phyloP scores from a whole-genome alignment of 2,113 vertebrate genomes.

The Steatornis caripensis region DNA sequence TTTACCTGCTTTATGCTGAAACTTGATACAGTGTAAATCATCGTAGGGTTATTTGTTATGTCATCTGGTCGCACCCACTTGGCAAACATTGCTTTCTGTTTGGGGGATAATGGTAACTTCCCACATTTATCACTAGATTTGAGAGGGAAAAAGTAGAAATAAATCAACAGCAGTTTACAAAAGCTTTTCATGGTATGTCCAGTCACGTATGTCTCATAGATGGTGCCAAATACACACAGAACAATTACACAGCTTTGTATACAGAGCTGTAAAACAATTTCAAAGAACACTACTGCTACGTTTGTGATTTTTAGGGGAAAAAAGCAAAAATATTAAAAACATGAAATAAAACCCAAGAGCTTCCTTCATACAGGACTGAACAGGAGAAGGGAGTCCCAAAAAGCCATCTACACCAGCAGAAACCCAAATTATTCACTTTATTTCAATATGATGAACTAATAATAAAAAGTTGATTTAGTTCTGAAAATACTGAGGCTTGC shows the following conservation, averaged over 20 bases:
- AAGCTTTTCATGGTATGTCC: neutral
- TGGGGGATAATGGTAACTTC: conserved; percentile 91
- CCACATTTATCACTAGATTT: conserved; percentile 86
- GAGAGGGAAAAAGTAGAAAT: neutral
- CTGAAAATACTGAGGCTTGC: neutral
- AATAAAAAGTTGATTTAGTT: neutral
- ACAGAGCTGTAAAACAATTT: neutral
- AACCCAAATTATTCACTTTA: neutral
- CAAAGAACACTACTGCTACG: neutral
- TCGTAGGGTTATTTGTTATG: conserved; percentile 90
- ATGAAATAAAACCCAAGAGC: neutral
- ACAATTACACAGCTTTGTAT: neutral
- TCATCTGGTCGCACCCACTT: conserved; percentile 95
- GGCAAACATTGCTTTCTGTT: conserved; percentile 93
- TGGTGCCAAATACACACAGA: neutral
- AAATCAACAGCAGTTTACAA: neutral
- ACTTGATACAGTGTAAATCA: conserved; percentile 99
- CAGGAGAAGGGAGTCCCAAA: neutral
- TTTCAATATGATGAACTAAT: neutral
- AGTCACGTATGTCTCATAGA: neutral
- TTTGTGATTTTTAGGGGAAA: neutral
- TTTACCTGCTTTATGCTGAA: conserved; percentile 98
- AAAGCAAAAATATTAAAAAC: neutral
- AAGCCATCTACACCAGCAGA: neutral
- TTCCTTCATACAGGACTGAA: neutral